Evolutionary conservation across 1,140 invertebrate genomes (phyloP).

Genomic region (fruit fly (Drosophila melanogaster)): DNA sequence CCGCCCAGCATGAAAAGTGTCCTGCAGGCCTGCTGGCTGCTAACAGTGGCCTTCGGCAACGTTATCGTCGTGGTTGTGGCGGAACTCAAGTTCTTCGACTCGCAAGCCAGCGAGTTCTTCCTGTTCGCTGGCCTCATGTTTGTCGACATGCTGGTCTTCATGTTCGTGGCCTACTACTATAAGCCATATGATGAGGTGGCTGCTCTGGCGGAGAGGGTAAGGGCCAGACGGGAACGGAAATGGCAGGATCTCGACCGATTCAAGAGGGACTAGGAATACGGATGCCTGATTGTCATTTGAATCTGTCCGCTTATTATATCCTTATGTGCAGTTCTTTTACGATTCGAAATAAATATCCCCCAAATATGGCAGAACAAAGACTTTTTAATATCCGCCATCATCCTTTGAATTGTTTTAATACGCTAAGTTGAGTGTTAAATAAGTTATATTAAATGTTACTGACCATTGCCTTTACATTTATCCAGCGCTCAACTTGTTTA

Average conservation of each 20-base stretch:
- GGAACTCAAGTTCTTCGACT: conserved; percentile 75
- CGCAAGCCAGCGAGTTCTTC: conserved; percentile 91
- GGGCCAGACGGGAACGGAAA: background rate
- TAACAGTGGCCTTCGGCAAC: conserved; percentile 97
- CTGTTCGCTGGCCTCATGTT: conserved; percentile 94
- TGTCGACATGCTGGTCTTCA: conserved; percentile 93
- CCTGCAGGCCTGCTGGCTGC: conserved; percentile 94
- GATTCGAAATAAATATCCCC: too few species aligned
- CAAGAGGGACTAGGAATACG: conserved; percentile 5
- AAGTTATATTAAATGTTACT: too few species aligned
- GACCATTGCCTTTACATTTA: too few species aligned
- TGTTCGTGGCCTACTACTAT: conserved; percentile 89
- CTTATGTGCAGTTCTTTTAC: too few species aligned
- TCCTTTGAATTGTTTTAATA: too few species aligned
- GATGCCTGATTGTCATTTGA: too few species aligned
- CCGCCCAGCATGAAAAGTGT: conserved; percentile 96
- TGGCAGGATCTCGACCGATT: conserved; percentile 1
- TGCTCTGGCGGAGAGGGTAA: conserved; percentile 8
- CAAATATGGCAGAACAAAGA: too few species aligned
- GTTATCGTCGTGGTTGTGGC: conserved; percentile 94
- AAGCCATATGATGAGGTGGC: conserved; percentile 78
- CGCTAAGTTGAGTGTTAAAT: too few species aligned
- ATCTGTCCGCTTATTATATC: too few species aligned
- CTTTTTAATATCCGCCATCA: too few species aligned
- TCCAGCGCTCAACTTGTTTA: too few species aligned